Evolutionary conservation across 2,888 invertebrate genomes (phyloP).

Genomic region (Eueremaeus valkanovi): DNA sequence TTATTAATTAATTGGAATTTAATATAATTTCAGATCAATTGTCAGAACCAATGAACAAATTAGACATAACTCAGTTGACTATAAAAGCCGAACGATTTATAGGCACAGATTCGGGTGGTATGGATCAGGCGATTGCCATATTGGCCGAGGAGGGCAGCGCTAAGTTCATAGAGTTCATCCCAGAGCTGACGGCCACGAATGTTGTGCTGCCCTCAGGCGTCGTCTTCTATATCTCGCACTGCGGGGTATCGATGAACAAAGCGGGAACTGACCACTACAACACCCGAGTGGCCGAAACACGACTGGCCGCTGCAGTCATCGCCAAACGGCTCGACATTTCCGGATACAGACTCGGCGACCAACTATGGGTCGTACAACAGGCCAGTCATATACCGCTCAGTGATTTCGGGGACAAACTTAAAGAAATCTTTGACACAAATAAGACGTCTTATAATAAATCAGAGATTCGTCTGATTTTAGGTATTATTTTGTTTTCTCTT

Average conservation of each 20-base stretch:
- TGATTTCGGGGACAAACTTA: slow-evolving; percentile 29
- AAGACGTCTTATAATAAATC: slow-evolving; percentile 27
- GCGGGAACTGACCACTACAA: slow-evolving; percentile 87
- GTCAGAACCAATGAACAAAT: slow-evolving; percentile 40
- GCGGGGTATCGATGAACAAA: slow-evolving; percentile 76
- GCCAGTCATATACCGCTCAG: slow-evolving; percentile 38
- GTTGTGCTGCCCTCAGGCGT: slow-evolving; percentile 76
- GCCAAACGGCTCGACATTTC: slow-evolving; percentile 35
- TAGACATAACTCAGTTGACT: slow-evolving; percentile 74
- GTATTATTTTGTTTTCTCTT: slow-evolving; percentile 11
- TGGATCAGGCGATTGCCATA: slow-evolving; percentile 99
- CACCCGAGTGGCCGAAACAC: slow-evolving; percentile 87
- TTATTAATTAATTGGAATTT: slow-evolving; percentile 7
- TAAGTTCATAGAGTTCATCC: slow-evolving; percentile 89
- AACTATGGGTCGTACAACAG: slow-evolving; percentile 40
- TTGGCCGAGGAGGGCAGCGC: slow-evolving; percentile 75
- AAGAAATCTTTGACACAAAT: slow-evolving; percentile 23
- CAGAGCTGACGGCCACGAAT: slow-evolving; percentile 66
- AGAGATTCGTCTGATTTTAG: slow-evolving; percentile 35
- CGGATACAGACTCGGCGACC: slow-evolving; percentile 38
- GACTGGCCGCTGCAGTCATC: slow-evolving; percentile 74
- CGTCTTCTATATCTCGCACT: slow-evolving; percentile 90
- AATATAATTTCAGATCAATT: slow-evolving; percentile 36
- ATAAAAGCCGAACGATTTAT: slow-evolving; percentile 88
- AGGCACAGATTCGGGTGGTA: slow-evolving; percentile 97